These are phyloP conservation scores for Ctena decussata DNA, from an alignment of 2,888 invertebrate genomes.

Conservation along the genomic window DNA sequence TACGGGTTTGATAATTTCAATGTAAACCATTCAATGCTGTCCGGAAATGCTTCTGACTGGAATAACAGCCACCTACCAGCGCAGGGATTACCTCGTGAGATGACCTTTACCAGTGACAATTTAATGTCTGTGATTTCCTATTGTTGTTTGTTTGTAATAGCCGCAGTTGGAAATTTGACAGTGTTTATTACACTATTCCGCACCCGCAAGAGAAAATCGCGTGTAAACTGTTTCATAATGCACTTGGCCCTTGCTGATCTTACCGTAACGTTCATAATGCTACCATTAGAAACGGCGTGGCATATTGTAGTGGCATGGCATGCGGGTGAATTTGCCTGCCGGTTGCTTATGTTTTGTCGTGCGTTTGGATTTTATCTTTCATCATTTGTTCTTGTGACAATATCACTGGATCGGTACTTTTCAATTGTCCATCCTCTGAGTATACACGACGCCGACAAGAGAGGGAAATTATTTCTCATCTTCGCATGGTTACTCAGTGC, in stretches of 20 bases:
- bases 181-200: conserved; percentile 91
- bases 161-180: conserved; percentile 94
- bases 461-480: conserved; percentile 90
- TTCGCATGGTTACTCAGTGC: conserved; percentile 82
- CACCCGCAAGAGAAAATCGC: conserved; percentile 90
- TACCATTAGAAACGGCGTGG: conserved; percentile 91
- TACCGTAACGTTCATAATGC: conserved; percentile 93
- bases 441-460: conserved; percentile 90
- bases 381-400: conserved; percentile 91
- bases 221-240: conserved; percentile 92
- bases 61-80: background rate
- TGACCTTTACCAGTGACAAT: conserved; percentile 95
- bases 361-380: conserved; percentile 93
- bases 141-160: conserved; percentile 89
- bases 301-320: conserved; percentile 92
- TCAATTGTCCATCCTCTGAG: conserved; percentile 92
- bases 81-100: conserved; percentile 88
- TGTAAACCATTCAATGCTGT: background rate
- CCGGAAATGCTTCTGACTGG: background rate
- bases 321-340: conserved; percentile 92
- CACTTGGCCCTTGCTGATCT: conserved; percentile 93
- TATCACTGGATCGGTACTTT: conserved; percentile 93
- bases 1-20: background rate
- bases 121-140: conserved; percentile 94
- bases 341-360: conserved; percentile 91